Percentiles rank a stretch among this genome's conserved stretches.
Conservation (phyloP, 2,888 invertebrate genomes). For the Rhagium mordax region DNA sequence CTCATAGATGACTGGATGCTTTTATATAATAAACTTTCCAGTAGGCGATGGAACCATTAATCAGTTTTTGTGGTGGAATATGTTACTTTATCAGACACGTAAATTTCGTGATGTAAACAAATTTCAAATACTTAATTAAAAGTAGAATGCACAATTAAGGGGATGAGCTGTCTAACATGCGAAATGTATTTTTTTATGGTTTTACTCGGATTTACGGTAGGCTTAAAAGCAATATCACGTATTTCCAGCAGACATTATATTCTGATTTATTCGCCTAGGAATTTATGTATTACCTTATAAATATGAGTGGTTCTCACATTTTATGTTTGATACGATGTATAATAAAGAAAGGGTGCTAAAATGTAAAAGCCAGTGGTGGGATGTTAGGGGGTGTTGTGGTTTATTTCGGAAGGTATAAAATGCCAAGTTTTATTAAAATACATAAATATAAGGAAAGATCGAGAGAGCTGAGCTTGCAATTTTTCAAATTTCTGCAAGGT, state of each 20-base stretch:
- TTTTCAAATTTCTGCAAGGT: too few species aligned
- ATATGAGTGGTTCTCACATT: slow-evolving; percentile 10
- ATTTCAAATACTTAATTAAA: slow-evolving; percentile 23
- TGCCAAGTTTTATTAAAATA: too few species aligned
- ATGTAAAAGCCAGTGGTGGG: background rate
- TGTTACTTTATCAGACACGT: background rate
- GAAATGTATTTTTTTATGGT: background rate
- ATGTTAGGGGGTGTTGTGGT: background rate
- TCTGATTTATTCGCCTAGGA: slow-evolving; percentile 11
- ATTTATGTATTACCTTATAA: slow-evolving; percentile 8
- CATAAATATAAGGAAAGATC: too few species aligned
- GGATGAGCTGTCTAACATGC: background rate
- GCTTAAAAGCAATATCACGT: slow-evolving; percentile 27
- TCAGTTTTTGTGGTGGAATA: slow-evolving; percentile 19
- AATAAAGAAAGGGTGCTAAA: slow-evolving; percentile 2
- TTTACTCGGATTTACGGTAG: slow-evolving; percentile 1
- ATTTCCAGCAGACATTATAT: slow-evolving; percentile 2
- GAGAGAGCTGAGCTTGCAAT: too few species aligned
- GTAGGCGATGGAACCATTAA: slow-evolving; percentile 25
- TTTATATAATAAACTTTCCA: slow-evolving; percentile 27
- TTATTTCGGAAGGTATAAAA: background rate
- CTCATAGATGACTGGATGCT: slow-evolving; percentile 29
- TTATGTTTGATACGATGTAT: background rate
- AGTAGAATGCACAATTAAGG: background rate
- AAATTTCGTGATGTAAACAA: slow-evolving; percentile 9